Base-by-base conservation (phyloP, 53 echinoderm and acorn worm species). In the Echinometra lucunter region DNA sequence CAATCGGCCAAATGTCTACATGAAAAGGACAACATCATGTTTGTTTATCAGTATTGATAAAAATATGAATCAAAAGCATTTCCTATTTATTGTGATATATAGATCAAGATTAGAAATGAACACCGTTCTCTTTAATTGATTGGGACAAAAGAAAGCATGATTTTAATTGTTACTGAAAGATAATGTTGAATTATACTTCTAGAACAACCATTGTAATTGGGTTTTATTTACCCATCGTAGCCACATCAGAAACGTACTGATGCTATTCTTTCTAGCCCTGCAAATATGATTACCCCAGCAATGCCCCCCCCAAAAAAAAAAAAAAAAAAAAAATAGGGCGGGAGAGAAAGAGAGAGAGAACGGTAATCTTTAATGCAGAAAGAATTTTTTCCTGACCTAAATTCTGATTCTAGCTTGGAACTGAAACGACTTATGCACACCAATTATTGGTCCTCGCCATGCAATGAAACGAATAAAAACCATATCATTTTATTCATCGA, bases 81-180 rank as follows among this genome's bases (percentile, higher is more conserved):
- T 83, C n/a, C n/a, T n/a, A n/a, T n/a, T n/a, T n/a, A n/a, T n/a
- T 83, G 47, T 83, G 47, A 83, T 47, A 47, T 53, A 53, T 6
- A 83, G 85, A 83, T 83, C 85, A 25, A 83, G 85, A 83, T 83
- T 47, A 83, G 85, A 83, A 47, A 83, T 40, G 34, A 47, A n/a
- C 49, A 83, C n/a, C 11, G 47, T 83, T 44, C 21, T 27, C 49
- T 49, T 28, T 45, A 16, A 9, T 81, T n/a, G n/a, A 72, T 47
- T 8, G 8, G 74, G 44, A 81, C 44, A 81, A 81, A 81, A 18
- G 21, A 81, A 25, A 21, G 42, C 23, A 81, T 81, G 42, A 42
- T 53, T 6, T 44, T 0, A 0, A 17, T 44, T 81, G 81, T 81
- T 44, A 81, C 44, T 9, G 32, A 75, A 2, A 40, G 78, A 78